Evolutionary conservation across 1,140 invertebrate genomes (phyloP), one percentile per base, ranked within the genome.

Genomic region (Wasmannia auropunctata): DNA sequence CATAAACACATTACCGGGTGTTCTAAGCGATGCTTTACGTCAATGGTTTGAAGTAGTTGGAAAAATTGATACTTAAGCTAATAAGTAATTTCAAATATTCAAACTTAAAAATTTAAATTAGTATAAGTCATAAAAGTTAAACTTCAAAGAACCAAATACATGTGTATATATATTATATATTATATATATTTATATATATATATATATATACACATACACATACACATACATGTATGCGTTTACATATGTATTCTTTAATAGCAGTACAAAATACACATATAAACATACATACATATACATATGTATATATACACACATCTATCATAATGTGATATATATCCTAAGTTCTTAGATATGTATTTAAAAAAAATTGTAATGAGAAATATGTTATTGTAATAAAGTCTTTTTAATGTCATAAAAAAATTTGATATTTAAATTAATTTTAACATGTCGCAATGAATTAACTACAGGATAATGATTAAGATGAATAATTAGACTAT

Each of bases 21-120:
- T 99, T 6, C 95, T 99, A 7, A 98, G 98, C 91, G 99, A 99
- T 95, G 99, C 99, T 2, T 95, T 99, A 56, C 95, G 99, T 86
- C 99, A 99, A 94, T 99, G 99, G 99, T 99, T 99, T 95, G 99
- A 99, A 96, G 95, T 99, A 75, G 98, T 99, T 16, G 97, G 97
- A 49, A 97, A 96, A 92, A 96, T 95, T 86, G 95, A 95, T 88
- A 93, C 87, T 11, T 95, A 76, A 93, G 7, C 5, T 31, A 25
- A 51, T 75, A 25, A 34, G n/a, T 56, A 34, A 34, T 63, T 63
- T 63, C 7, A 63, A 34, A 63, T 34, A n/a, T 34, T 63, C 7
- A 63, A 19, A n/a, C 2, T 19, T 70, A 28, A 65, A 81, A 46
- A n/a, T n/a, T n/a, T n/a, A n/a, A 46, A 14, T 34, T n/a, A 69